Percentiles rank a stretch among this genome's conserved stretches.
phyloP scores from a whole-genome alignment of 2,888 invertebrate genomes.

The Cenopis cana region DNA sequence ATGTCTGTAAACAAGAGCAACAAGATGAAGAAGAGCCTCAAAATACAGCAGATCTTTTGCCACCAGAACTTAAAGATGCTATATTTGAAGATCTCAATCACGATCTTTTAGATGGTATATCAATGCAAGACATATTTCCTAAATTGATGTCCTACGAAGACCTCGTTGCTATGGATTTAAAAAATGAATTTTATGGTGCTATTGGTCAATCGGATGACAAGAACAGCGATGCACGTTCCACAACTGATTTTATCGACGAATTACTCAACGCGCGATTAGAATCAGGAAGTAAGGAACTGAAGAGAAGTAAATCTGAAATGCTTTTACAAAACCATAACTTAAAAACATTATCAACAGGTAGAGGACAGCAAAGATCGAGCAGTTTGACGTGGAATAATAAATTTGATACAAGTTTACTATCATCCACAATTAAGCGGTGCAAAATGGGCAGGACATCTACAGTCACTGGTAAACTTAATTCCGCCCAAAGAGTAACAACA shows the following conservation, averaged over 20 bases:
- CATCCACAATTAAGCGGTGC: slow-evolving; percentile 88
- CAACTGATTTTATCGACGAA: slow-evolving; percentile 84
- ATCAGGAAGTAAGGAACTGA: slow-evolving; percentile 83
- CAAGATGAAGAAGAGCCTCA: slow-evolving; percentile 92
- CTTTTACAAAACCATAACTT: slow-evolving; percentile 80
- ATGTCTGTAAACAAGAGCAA: slow-evolving; percentile 87
- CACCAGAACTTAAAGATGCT: slow-evolving; percentile 94
- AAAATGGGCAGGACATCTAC: slow-evolving; percentile 85
- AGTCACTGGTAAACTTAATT: slow-evolving; percentile 75
- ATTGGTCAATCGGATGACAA: slow-evolving; percentile 77
- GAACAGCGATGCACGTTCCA: slow-evolving; percentile 75
- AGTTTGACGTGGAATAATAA: slow-evolving; percentile 89
- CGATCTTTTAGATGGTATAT: slow-evolving; percentile 92
- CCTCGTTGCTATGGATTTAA: slow-evolving; percentile 86
- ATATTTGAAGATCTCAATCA: slow-evolving; percentile 94
- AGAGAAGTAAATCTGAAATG: slow-evolving; percentile 88
- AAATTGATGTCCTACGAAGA: slow-evolving; percentile 89
- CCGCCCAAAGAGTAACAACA: slow-evolving; percentile 67
- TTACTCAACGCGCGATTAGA: slow-evolving; percentile 81
- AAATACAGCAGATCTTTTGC: slow-evolving; percentile 90
- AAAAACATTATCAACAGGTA: slow-evolving; percentile 79
- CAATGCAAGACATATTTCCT: slow-evolving; percentile 93
- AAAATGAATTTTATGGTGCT: slow-evolving; percentile 84
- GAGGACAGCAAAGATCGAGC: slow-evolving; percentile 87
- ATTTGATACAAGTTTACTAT: slow-evolving; percentile 85